Percentiles rank a stretch among this genome's conserved stretches.
Conservation (phyloP, 2,797 vertebrate genomes). For the Poecilia wingei region DNA sequence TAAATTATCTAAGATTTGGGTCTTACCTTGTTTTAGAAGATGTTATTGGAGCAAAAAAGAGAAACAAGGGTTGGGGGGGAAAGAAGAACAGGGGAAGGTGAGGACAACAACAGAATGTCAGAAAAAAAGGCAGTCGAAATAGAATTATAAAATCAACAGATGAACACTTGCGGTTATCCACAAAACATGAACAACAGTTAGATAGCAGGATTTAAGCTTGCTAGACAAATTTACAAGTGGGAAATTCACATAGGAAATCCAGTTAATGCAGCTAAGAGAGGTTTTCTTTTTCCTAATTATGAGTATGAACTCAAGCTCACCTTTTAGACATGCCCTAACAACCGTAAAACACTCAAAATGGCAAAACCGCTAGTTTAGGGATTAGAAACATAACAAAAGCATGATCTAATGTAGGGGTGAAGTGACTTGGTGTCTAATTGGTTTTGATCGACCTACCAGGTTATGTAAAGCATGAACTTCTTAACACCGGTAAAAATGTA, state of each 20-base stretch:
- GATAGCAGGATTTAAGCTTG: not conserved
- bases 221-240: not conserved
- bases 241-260: not conserved
- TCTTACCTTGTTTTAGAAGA: conserved; percentile 68
- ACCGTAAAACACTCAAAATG: not conserved
- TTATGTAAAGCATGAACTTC: not conserved
- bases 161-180: not conserved
- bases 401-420: not conserved
- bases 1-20: conserved; percentile 20
- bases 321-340: not conserved
- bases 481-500: not conserved
- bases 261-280: not conserved
- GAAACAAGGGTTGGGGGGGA: too few relatives aligned
- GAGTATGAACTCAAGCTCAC: not conserved
- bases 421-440: not conserved
- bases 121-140: not conserved
- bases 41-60: conserved; percentile 3
- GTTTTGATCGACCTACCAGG: not conserved
- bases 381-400: not conserved
- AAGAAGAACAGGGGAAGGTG: not conserved
- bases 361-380: not conserved
- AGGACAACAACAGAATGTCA: conserved; percentile 8
- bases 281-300: not conserved
- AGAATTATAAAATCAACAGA: not conserved
- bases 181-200: not conserved